phyloP scores from a whole-genome alignment of 2,888 invertebrate species.

The Lucinisca nassula region DNA sequence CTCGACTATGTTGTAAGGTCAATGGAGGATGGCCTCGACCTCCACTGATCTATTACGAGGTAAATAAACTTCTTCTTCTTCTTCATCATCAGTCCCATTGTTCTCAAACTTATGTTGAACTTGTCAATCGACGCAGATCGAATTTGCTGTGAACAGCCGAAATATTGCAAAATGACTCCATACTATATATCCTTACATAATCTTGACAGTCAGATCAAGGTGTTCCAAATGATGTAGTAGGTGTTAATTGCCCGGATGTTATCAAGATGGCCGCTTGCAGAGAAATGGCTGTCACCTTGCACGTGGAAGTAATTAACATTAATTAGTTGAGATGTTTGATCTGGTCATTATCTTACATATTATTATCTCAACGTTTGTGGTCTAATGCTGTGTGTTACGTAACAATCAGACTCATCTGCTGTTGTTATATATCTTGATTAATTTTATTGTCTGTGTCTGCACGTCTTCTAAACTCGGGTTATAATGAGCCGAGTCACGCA shows the following conservation, averaged over 20 bases:
- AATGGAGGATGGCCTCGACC: no score
- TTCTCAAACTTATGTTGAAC: no score
- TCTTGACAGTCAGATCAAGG: not conserved
- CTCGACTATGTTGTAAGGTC: no score
- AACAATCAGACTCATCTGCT: not conserved
- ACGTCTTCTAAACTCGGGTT: no score
- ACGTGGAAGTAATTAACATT: conserved; percentile 8
- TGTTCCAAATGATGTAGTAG: conserved; percentile 8
- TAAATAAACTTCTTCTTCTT: no score
- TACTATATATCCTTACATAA: not conserved
- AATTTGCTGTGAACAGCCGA: no score
- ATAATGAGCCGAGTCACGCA: no score
- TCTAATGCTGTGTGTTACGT: not conserved
- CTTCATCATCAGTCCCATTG: no score
- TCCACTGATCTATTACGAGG: no score
- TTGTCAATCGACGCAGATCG: no score
- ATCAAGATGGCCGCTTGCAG: conserved; percentile 7
- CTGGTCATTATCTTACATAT: not conserved
- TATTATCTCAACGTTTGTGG: not conserved
- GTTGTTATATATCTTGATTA: not conserved
- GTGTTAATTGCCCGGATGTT: conserved; percentile 16
- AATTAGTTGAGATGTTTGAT: conserved; percentile 7
- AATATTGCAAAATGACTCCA: not conserved
- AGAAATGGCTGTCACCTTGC: not conserved
- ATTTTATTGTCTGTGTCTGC: not conserved